Percentiles rank a stretch among this genome's conserved stretches.
Conservation (phyloP, 1,140 invertebrate species). For the Lepidurus apus region DNA sequence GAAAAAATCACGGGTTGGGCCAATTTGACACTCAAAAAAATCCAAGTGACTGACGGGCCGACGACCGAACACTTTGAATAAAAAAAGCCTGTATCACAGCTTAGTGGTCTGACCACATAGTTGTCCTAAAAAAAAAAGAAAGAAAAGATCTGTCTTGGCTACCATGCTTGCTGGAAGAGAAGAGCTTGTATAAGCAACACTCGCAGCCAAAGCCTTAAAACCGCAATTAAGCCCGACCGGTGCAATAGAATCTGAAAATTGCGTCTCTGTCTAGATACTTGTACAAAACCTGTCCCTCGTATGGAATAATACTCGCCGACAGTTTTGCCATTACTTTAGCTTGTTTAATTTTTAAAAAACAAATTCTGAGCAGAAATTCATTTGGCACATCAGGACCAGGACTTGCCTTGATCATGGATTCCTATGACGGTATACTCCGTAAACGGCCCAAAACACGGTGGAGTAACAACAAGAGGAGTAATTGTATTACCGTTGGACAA, state of each 20-base stretch:
- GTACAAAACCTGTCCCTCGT: not conserved
- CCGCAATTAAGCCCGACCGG: no score
- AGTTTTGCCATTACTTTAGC: not conserved
- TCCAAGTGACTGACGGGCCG: not conserved
- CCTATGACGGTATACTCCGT: no score
- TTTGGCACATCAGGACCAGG: not conserved
- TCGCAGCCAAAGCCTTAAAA: no score
- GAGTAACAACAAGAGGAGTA: no score
- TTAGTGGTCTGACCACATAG: not conserved
- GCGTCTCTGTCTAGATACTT: no score
- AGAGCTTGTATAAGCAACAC: no score
- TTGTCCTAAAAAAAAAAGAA: not conserved
- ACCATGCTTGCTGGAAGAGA: no score
- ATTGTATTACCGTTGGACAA: no score
- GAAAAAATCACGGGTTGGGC: not conserved
- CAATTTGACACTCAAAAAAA: not conserved
- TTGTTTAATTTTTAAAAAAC: not conserved
- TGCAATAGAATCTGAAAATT: no score
- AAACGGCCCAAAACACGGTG: no score
- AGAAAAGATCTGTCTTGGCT: not conserved
- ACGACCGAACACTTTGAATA: not conserved
- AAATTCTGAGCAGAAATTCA: not conserved
- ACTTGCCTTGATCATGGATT: no score
- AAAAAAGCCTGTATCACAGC: not conserved
- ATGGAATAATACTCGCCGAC: not conserved